phyloP scores from a whole-genome alignment of 2,113 vertebrate species.

The Phasianus colchicus region DNA sequence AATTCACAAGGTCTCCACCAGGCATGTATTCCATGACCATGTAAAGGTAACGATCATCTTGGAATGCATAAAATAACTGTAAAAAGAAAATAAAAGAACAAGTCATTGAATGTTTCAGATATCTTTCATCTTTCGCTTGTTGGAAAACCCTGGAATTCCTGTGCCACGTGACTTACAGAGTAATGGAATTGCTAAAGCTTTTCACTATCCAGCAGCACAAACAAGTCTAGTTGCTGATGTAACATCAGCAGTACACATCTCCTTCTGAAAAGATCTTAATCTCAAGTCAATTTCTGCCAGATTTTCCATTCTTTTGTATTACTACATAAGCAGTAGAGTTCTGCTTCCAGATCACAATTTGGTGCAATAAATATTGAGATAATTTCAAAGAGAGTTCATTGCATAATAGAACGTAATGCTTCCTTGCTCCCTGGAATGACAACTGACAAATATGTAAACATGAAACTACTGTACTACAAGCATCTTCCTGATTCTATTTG shows the following conservation, averaged over 20 bases:
- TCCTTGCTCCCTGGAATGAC: background rate
- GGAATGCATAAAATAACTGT: slow-evolving; percentile 97
- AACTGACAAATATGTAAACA: background rate
- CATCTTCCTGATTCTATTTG: background rate
- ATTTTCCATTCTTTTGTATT: background rate
- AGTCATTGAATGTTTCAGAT: background rate
- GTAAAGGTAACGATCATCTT: slow-evolving; percentile 98
- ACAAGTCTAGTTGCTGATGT: no score
- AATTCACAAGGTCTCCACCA: slow-evolving; percentile 96
- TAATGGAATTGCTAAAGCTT: background rate
- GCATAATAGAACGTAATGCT: background rate
- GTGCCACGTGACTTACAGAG: background rate
- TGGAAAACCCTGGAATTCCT: background rate
- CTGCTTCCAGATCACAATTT: background rate
- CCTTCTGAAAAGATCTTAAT: background rate
- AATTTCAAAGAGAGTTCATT: background rate
- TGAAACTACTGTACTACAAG: background rate
- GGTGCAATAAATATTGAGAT: background rate
- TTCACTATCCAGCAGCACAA: background rate
- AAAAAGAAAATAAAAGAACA: slow-evolving; percentile 15
- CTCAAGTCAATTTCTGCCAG: background rate
- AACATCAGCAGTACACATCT: no score
- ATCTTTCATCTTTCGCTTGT: background rate
- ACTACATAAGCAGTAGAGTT: background rate
- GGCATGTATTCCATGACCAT: slow-evolving; percentile 99